Evolutionary conservation across 2,888 invertebrate genomes (phyloP), one percentile per base, ranked within the genome.

Genomic region (Therioaphis trifolii): DNA sequence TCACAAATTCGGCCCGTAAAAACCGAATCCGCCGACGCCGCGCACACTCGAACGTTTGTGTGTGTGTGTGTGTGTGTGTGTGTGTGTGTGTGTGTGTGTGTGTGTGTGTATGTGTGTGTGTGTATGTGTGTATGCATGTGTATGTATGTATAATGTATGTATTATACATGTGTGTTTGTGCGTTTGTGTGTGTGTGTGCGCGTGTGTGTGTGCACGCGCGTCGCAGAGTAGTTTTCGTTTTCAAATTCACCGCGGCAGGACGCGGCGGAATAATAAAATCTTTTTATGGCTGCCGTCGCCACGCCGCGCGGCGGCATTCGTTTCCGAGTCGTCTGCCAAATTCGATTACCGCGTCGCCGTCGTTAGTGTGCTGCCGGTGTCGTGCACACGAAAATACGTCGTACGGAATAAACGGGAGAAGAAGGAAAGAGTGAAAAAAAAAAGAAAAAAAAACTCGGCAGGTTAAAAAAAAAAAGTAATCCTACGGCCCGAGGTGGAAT

Each of bases 1-100:
- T 80, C 80, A 80, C 72, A 52, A 79, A 76, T 76, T 63, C 29
- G 46, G 46, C 27, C 61, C 61, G 58, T 75, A 76, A 76, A 63
- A 76, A 46, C 29, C 46, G 61, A 75, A 58, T 27, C n/a, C 35
- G 29, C 1, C 55, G 72, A 74, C 52, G 74, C 11, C 15, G 9
- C 11, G 46, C 27, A n/a, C n/a, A n/a, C n/a, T n/a, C n/a, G n/a
- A n/a, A n/a, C n/a, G n/a, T n/a, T n/a, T n/a, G 71, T 49, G 27
- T 27, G 15, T 15, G 11, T 9, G 24, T 18, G 15, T n/a, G 5
- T 2, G 21, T 5, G 9, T 9, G 4, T 12, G 46, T 18, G 71
- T 49, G 27, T 27, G 15, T 15, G 11, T 9, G 24, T 18, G 15
- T n/a, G 5, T 2, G 21, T 5, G 9, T 9, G 4, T 12, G 46